Base-by-base conservation (phyloP, 2,797 vertebrate species). In the Acipenser transmontanus region DNA sequence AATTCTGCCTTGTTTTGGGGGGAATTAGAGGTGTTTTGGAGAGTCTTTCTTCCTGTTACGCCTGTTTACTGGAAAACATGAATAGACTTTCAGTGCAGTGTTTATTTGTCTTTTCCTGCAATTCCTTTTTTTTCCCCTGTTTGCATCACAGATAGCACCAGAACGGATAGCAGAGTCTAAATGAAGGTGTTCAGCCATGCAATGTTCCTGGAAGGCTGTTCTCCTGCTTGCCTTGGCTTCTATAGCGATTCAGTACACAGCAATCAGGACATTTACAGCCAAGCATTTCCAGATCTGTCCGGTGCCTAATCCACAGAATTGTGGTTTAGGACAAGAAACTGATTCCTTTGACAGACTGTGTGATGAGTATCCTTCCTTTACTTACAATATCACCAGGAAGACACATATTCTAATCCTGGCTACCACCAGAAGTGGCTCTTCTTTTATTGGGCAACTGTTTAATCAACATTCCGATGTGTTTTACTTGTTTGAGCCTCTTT, bases 191-290 rank as follows among this genome's bases (percentile, higher is more conserved):
- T 85, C 91, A 92, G 94, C 89, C 94, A 98, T 98, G 95, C 93
- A 96, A 89, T 98, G 95, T 92, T 97, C 95, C 84, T 97, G 95
- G 95, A 98, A 97, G 93, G 93, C 94, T 81, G 93, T 98, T 85
- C 91, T 97, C 84, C 88, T 98, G 81, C 88, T 98, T 77, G 95
- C 93, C 76, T 89, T 96, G 91, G 94, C 94, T 78, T 96, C 95
- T 76, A 93, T 98, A 34, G 95, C 94, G 69, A 95, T 98, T 81
- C 95, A 98, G 84, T 98, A 97, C 87, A 97, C 94, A 2, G 95
- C 95, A 76, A 97, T 98, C 80, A 93, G 94, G 71, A 97, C 94
- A 7, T 93, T 97, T 82, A 95, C 93, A 0, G 92, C 94, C 84
- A 95, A 93, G 82, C 93, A 94, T 76, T 94, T 97, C 81, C 93